Evolutionary conservation across 2,888 invertebrate genomes (phyloP).

Genomic region (Camponotus fellah): DNA sequence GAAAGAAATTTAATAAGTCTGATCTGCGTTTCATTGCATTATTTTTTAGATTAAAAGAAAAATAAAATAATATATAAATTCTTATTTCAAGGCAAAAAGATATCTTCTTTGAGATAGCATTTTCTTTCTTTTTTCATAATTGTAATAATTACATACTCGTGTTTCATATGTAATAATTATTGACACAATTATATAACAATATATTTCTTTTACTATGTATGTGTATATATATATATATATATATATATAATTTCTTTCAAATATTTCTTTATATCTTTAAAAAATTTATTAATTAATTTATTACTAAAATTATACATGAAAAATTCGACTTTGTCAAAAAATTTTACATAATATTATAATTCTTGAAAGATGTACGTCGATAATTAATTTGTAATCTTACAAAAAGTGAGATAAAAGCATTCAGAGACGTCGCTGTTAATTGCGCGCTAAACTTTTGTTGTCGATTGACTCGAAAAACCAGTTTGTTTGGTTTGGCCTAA

Average conservation of each 20-base stretch:
- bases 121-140: background rate
- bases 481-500: slow-evolving; percentile 51
- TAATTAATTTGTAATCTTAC: slow-evolving; percentile 12
- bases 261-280: background rate
- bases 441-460: slow-evolving; percentile 21
- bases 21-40: background rate
- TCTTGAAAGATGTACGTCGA: background rate
- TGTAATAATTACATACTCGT: background rate
- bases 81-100: background rate
- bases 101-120: background rate
- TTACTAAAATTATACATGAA: background rate
- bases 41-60: background rate
- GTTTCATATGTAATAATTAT: no score
- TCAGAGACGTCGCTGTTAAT: background rate
- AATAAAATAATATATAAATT: background rate
- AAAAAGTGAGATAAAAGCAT: slow-evolving; percentile 1
- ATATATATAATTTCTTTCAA: no score
- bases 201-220: background rate
- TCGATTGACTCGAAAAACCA: slow-evolving; percentile 23
- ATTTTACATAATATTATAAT: background rate
- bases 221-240: no score
- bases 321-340: background rate
- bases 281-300: background rate
- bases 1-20: background rate
- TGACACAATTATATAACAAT: no score